A percentile compares a stretch with the other conserved stretches of the same genome.
Evolutionary conservation across 2,797 vertebrate genomes (phyloP).

Genomic region (Mastacembelus armatus): DNA sequence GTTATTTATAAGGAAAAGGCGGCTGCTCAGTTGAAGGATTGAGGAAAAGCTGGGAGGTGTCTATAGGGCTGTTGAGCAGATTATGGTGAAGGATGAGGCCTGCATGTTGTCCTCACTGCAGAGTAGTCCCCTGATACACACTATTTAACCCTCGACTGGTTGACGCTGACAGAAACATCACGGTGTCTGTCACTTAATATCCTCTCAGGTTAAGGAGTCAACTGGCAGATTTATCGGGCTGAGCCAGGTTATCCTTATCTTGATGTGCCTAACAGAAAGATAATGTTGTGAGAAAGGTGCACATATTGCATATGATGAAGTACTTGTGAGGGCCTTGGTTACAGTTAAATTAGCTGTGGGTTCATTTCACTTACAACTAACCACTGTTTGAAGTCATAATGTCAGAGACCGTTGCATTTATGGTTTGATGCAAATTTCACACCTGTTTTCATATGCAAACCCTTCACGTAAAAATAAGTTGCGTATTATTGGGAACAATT

Average conservation of each 20-base stretch:
- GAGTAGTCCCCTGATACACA: constrained; percentile 86
- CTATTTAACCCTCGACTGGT: constrained; percentile 90
- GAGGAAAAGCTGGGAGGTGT: constrained; percentile 78
- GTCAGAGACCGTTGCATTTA: constrained; percentile 64
- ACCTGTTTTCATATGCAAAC: constrained; percentile 73
- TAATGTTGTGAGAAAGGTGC: constrained; percentile 29
- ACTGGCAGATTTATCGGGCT: constrained; percentile 82
- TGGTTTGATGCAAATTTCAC: too few relatives aligned
- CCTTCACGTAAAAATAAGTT: constrained; percentile 21
- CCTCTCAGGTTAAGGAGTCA: constrained; percentile 88
- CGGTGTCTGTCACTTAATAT: constrained; percentile 89
- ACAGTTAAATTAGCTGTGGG: constrained; percentile 67
- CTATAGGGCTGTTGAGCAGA: constrained; percentile 78
- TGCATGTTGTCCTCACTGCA: constrained; percentile 71
- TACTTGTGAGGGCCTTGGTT: constrained; percentile 10
- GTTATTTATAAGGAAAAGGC: constrained; percentile 80
- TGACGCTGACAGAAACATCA: constrained; percentile 85
- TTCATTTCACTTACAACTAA: constrained; percentile 56
- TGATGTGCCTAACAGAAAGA: constrained; percentile 80
- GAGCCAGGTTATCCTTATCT: constrained; percentile 80
- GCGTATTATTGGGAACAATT: constrained; percentile 24
- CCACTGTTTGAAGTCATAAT: constrained; percentile 51
- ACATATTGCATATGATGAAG: not conserved
- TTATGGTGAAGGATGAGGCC: constrained; percentile 80
- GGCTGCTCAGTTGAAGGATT: constrained; percentile 72